Conservation (phyloP, 2,888 invertebrate species). For the Tachystola acroxantha region DNA sequence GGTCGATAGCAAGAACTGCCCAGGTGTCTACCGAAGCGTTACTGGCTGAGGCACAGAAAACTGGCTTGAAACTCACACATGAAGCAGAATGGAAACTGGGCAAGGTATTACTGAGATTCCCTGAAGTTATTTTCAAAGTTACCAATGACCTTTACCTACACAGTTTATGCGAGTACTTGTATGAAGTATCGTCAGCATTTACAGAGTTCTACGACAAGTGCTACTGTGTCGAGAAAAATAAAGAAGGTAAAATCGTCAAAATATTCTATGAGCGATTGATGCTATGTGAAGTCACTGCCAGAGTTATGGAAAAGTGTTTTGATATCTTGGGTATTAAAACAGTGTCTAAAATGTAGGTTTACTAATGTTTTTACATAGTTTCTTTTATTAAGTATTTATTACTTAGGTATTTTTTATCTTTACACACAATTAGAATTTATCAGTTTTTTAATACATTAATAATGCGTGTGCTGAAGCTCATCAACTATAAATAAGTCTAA, state of each 20-base stretch:
- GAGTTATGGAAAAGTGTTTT: constrained; percentile 91
- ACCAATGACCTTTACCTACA: constrained; percentile 90
- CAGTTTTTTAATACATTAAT: background rate
- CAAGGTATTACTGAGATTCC: constrained; percentile 90
- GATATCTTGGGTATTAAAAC: constrained; percentile 94
- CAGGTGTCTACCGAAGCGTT: constrained; percentile 81
- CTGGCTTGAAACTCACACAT: constrained; percentile 85
- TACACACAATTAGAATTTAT: background rate
- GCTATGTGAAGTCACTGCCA: constrained; percentile 94
- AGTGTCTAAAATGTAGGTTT: constrained; percentile 91
- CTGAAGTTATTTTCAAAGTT: constrained; percentile 91
- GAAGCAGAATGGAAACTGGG: constrained; percentile 97
- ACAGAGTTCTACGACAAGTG: constrained; percentile 98
- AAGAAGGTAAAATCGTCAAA: constrained; percentile 86
- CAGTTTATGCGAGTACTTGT: constrained; percentile 95
- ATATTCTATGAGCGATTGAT: constrained; percentile 92
- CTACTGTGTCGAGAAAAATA: constrained; percentile 97
- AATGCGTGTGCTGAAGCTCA: constrained; percentile 11
- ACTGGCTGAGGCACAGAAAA: constrained; percentile 77
- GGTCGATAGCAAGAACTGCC: constrained; percentile 91
- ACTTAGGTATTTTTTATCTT: no score
- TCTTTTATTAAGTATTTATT: constrained; percentile 4
- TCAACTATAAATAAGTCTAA: constrained; percentile 1
- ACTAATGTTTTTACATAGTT: background rate
- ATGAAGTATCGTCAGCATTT: constrained; percentile 94